A percentile compares a stretch with the other conserved stretches of the same genome.
Evolutionary conservation across 2,797 vertebrate genomes (phyloP).

Genomic region (Myotis planiceps): DNA sequence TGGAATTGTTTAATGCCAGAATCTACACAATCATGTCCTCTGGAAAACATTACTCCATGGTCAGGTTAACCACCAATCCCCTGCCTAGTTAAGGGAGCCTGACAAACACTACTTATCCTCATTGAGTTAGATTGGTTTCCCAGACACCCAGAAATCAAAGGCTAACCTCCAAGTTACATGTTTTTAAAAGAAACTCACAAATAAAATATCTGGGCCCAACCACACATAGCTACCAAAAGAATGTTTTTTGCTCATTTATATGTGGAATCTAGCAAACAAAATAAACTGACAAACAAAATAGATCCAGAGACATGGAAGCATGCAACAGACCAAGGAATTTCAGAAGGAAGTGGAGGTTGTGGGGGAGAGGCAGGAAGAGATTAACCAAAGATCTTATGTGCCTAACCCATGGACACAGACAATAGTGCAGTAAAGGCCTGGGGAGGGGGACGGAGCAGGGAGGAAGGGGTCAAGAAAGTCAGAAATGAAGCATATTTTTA

Average conservation of each 20-base stretch:
- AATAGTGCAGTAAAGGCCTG: too few species aligned
- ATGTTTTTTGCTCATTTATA: not conserved
- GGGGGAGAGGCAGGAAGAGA: too few species aligned
- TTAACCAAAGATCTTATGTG: too few species aligned
- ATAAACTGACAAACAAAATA: too few species aligned
- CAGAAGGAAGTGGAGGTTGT: too few species aligned
- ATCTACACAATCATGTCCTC: not conserved
- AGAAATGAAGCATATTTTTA: not conserved
- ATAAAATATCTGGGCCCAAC: not conserved
- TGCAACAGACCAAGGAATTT: too few species aligned
- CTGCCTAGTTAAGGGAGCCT: not conserved
- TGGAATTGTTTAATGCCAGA: not conserved
- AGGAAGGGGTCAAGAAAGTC: not conserved
- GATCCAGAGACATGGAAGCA: too few species aligned
- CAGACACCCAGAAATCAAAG: constrained; percentile 9
- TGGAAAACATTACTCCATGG: not conserved
- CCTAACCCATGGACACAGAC: too few species aligned
- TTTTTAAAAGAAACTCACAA: not conserved
- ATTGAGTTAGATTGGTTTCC: not conserved
- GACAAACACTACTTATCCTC: not conserved
- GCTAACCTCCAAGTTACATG: not conserved
- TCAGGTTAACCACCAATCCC: not conserved
- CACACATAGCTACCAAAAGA: not conserved
- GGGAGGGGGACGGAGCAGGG: too few species aligned
- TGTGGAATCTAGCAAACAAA: too few species aligned